Percentiles rank a stretch among this genome's conserved stretches.
Evolutionary conservation across 1,140 invertebrate genomes (phyloP).

Genomic region (Frieseomelitta varia): DNA sequence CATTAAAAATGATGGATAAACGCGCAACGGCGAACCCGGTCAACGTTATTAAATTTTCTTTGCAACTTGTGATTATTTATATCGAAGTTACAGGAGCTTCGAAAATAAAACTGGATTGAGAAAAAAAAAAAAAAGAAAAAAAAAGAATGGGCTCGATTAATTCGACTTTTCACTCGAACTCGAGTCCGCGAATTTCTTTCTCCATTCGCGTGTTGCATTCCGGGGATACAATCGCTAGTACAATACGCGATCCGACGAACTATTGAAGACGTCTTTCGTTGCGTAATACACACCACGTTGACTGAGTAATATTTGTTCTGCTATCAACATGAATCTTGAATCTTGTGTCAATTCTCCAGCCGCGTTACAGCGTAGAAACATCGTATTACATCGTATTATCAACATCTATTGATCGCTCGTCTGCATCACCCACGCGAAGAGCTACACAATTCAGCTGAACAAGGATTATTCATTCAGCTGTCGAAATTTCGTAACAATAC

Average conservation of each 20-base stretch:
- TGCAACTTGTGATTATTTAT: too few species aligned
- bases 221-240: too few species aligned
- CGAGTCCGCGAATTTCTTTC: too few species aligned
- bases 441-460: neutral
- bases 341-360: neutral
- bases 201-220: too few species aligned
- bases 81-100: too few species aligned
- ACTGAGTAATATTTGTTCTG: neutral
- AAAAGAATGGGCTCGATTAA: too few species aligned
- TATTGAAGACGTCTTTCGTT: neutral
- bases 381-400: neutral
- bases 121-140: rapidly evolving
- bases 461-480: neutral
- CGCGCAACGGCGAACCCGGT: neutral
- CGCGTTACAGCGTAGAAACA: neutral
- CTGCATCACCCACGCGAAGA: neutral
- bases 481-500: too few species aligned
- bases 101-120: too few species aligned
- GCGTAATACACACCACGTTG: neutral
- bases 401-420: neutral
- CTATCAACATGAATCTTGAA: neutral
- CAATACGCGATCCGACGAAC: neutral
- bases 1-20: neutral
- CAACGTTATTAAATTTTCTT: too few species aligned
- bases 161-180: too few species aligned